Evolutionary conservation across 2,113 vertebrate species (phyloP), one percentile per base, ranked within the genome.

Genomic region (Neogobius melanostomus): DNA sequence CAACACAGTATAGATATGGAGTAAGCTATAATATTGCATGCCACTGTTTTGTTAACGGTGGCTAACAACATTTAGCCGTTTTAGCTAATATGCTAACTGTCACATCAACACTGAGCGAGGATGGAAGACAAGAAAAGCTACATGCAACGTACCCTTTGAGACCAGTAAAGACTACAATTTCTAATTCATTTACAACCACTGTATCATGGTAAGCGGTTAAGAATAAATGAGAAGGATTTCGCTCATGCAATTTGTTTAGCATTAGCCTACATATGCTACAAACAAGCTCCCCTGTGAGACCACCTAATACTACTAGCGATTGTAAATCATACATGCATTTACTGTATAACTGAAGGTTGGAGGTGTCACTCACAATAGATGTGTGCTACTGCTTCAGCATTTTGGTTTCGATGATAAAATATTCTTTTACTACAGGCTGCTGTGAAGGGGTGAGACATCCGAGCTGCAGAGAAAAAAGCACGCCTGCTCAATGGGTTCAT

Each of bases 331-430:
- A 11, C 56, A 53, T 6, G 75, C 79, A 70, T 66, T 74, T 81
- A 82, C 56, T 36, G 28, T 36, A 51, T 10, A 61, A 56, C 44
- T 14, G 45, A 8, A 44, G 65, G 16, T 7, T 51, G 2, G 36
- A 42, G 74, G 71, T 53, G 69, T 21, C 11, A 86, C 85, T 87
- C 73, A 88, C 89, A 81, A 64, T 68, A 76, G 63, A 68, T 79
- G 71, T 79, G 49, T 86, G 81, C 86, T 91, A 91, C 68, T 88
- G 88, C 80, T 82, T 85, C 90, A 84, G 79, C 91, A 92, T 92
- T 79, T 85, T 89, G 83, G 68, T 69, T 68, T 61, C 69, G 69
- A 79, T 79, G 75, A 69, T 82, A 63, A 75, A 63, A 68, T 75
- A 47, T 69, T 72, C 47, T 59, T 53, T 71, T 65, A 82, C 69